Percentiles rank a stretch among this genome's conserved stretches.
Conservation (phyloP, 2,888 invertebrate genomes). For the Parnassius apollo region DNA sequence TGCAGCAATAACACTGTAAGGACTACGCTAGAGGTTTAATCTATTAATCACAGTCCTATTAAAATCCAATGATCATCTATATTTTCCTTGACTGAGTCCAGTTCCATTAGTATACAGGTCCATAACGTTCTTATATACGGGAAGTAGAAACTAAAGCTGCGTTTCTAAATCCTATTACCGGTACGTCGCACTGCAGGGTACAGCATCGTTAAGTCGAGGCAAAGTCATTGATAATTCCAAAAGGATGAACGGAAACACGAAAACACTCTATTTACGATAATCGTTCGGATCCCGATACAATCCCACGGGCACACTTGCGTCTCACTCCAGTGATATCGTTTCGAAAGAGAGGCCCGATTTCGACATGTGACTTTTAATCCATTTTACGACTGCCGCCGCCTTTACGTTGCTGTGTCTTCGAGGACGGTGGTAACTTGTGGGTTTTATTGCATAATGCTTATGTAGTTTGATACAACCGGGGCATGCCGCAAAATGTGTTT, state of each 20-base stretch:
- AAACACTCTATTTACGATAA: constrained; percentile 16
- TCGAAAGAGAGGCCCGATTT: constrained; percentile 4
- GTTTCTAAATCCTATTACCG: constrained; percentile 10
- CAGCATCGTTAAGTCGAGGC: constrained; percentile 9
- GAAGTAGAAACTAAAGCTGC: background rate
- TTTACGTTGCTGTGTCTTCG: background rate
- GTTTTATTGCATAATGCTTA: background rate
- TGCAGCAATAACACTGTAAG: too few relatives aligned
- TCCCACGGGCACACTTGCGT: constrained; percentile 10
- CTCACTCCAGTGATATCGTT: background rate
- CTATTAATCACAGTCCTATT: too few relatives aligned
- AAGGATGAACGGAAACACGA: constrained; percentile 16
- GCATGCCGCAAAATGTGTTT: background rate
- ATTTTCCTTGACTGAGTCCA: background rate
- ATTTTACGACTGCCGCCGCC: constrained; percentile 5
- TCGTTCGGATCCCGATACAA: constrained; percentile 12
- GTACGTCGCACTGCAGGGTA: constrained; percentile 1
- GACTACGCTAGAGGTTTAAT: too few relatives aligned
- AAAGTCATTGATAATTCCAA: constrained; percentile 15
- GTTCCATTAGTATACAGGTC: background rate
- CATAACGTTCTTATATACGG: background rate
- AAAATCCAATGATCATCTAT: too few relatives aligned
- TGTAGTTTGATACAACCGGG: background rate
- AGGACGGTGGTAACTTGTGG: constrained; percentile 1
- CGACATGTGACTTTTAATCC: constrained; percentile 11